These are phyloP conservation scores for Morpho deidamia DNA, from an alignment of 2,888 invertebrate genomes.

Conservation along the genomic window DNA sequence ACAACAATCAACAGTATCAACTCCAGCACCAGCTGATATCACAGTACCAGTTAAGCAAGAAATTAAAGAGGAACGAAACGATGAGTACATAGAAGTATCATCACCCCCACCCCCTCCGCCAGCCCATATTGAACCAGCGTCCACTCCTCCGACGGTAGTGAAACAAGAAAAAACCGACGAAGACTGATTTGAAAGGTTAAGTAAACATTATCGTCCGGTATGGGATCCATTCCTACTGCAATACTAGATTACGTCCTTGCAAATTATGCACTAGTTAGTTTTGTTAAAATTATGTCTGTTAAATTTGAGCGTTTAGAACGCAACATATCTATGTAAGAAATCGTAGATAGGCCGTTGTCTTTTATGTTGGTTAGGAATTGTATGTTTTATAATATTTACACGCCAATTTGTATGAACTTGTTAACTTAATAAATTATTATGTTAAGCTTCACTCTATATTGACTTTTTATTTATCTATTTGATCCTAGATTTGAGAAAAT, in stretches of 20 bases:
- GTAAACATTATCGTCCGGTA: constrained; percentile 62
- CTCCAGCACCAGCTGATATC: constrained; percentile 31
- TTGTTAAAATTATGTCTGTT: constrained; percentile 57
- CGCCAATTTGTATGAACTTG: constrained; percentile 69
- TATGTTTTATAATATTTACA: constrained; percentile 75
- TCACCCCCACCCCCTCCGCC: constrained; percentile 60
- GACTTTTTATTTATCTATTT: constrained; percentile 9
- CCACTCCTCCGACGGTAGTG: constrained; percentile 41
- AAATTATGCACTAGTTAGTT: constrained; percentile 51
- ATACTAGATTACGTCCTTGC: constrained; percentile 75
- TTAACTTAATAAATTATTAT: constrained; percentile 72
- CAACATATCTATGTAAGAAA: constrained; percentile 41
- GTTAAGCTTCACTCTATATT: constrained; percentile 53
- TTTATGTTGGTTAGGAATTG: constrained; percentile 59
- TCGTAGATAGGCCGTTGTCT: constrained; percentile 38
- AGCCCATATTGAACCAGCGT: constrained; percentile 33
- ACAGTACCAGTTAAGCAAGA: constrained; percentile 54
- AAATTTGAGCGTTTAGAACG: constrained; percentile 72
- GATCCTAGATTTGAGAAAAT: background rate
- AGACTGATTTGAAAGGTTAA: constrained; percentile 38
- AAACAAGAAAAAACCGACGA: constrained; percentile 67
- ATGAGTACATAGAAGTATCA: constrained; percentile 72
- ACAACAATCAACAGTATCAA: constrained; percentile 27
- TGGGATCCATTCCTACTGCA: constrained; percentile 60
- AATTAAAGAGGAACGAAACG: constrained; percentile 67